Conservation (phyloP, 2,888 invertebrate species). For the Caenorhabditis afra region DNA sequence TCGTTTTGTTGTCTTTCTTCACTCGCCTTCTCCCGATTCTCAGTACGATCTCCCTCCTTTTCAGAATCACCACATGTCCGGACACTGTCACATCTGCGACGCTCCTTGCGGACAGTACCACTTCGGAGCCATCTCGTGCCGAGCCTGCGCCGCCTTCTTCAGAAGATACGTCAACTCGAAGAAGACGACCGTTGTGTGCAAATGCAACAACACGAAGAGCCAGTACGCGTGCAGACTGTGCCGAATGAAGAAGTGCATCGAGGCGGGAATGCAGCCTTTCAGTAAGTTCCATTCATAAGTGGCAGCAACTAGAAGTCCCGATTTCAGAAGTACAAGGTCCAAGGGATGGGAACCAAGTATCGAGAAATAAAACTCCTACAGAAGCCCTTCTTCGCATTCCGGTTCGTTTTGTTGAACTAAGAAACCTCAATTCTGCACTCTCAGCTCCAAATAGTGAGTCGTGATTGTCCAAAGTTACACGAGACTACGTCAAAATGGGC, state of each 20-base stretch:
- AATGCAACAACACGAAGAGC: neutral
- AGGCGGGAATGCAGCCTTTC: slow-evolving; percentile 22
- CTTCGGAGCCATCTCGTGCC: neutral
- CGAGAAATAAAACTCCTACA: neutral
- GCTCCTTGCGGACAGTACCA: no score
- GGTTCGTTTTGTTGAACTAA: no score
- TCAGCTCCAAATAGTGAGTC: neutral
- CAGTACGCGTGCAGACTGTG: slow-evolving; percentile 29
- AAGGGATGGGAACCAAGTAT: slow-evolving; percentile 16
- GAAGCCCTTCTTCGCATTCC: no score
- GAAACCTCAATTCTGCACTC: no score
- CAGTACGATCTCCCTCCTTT: no score
- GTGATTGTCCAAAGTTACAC: neutral
- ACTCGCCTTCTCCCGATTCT: no score
- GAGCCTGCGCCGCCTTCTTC: slow-evolving; percentile 40
- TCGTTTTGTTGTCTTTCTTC: no score
- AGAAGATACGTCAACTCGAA: slow-evolving; percentile 28
- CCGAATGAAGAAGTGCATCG: slow-evolving; percentile 31
- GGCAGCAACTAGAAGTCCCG: no score
- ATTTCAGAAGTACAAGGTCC: slow-evolving; percentile 31
- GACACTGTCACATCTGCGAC: no score
- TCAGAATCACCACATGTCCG: no score
- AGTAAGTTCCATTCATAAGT: no score
- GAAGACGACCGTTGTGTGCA: slow-evolving; percentile 11
- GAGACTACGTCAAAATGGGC: neutral